phyloP scores from a whole-genome alignment of 2,888 invertebrate genomes.

The Drosophila pegasa region DNA sequence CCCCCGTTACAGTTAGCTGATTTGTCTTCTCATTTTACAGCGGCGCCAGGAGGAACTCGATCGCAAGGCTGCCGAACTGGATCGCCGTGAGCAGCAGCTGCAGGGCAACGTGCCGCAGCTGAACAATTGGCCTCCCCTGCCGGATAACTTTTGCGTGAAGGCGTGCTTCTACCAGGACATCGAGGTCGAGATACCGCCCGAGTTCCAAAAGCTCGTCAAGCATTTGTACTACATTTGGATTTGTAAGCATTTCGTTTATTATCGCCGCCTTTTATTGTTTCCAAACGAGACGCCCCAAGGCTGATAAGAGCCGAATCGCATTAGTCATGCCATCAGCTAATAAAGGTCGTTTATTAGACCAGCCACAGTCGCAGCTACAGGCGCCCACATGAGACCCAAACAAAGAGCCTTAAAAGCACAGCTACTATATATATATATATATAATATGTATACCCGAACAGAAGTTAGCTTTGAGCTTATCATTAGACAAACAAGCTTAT shows the following conservation, averaged over 20 bases:
- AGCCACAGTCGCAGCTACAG: neutral
- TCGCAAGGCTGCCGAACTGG: constrained; percentile 94
- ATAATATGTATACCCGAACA: too few relatives aligned
- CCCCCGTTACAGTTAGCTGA: neutral
- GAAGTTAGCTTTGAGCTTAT: neutral
- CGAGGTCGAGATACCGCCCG: constrained; percentile 98
- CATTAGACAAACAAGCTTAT: neutral
- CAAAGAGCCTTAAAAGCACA: neutral
- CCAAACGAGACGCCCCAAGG: constrained; percentile 23
- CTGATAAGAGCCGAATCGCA: constrained; percentile 41
- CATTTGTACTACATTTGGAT: constrained; percentile 98
- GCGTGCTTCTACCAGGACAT: constrained; percentile 99
- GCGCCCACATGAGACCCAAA: neutral
- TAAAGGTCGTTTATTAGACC: constrained; percentile 6
- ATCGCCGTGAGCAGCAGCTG: constrained; percentile 94
- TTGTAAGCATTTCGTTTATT: constrained; percentile 89
- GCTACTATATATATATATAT: neutral
- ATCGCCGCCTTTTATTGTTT: constrained; percentile 13
- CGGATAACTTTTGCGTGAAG: constrained; percentile 95
- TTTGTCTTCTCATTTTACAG: constrained; percentile 84
- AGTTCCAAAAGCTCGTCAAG: constrained; percentile 98
- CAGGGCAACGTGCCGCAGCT: constrained; percentile 88
- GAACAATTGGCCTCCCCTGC: constrained; percentile 99
- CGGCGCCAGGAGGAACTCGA: constrained; percentile 95
- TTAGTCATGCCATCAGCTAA: constrained; percentile 54